These are phyloP conservation scores for Coturnix japonica DNA, from an alignment of 2,113 vertebrate species.

Conservation along the genomic window DNA sequence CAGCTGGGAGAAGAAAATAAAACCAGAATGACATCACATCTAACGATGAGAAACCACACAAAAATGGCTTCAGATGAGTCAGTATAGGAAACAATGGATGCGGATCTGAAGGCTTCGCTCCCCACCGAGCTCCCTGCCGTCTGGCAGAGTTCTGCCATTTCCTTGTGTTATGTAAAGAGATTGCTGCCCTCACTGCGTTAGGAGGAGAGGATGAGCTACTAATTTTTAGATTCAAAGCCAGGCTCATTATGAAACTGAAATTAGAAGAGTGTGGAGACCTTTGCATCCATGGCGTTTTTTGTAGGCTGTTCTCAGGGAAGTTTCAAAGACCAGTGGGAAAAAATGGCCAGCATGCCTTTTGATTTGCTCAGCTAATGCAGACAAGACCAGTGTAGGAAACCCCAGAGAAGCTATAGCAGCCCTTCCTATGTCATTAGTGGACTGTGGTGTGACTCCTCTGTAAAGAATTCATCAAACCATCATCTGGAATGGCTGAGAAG, in stretches of 20 bases:
- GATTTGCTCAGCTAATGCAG: background rate
- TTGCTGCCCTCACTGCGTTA: background rate
- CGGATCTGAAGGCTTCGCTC: background rate
- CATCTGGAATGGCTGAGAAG: background rate
- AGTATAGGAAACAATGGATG: constrained; percentile 6
- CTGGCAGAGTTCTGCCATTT: constrained; percentile 31
- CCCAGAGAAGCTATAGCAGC: background rate
- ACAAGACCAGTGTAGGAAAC: background rate
- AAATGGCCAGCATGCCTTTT: background rate
- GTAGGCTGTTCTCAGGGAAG: background rate
- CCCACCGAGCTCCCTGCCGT: background rate
- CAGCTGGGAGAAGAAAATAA: background rate
- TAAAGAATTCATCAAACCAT: background rate
- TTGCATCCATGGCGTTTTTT: background rate
- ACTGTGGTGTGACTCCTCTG: background rate
- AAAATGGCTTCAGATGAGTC: background rate
- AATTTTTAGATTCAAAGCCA: constrained; percentile 6
- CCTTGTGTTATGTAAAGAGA: constrained; percentile 32
- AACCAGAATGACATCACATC: background rate
- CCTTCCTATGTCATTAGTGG: background rate
- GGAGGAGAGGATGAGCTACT: constrained; percentile 30
- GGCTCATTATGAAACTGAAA: background rate
- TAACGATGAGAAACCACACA: background rate
- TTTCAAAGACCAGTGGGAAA: background rate
- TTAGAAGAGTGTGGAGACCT: background rate